These are phyloP conservation scores for Elysia crispata DNA, from an alignment of 2,888 invertebrate species.

Conservation along the genomic window DNA sequence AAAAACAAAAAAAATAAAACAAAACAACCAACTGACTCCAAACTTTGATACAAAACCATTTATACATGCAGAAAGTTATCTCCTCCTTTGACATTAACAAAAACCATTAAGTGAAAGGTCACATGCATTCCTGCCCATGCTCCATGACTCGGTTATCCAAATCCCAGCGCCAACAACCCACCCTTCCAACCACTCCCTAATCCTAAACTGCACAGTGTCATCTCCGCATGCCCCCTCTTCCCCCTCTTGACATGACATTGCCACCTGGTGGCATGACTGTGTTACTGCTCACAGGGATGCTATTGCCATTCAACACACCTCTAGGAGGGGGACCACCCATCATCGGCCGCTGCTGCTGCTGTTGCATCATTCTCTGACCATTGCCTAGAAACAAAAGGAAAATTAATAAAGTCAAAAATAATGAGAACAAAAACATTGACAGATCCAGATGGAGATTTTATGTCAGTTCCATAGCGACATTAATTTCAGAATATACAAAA, in stretches of 20 bases:
- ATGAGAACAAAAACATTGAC: neutral
- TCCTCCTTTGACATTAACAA: too few species aligned
- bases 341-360: slow-evolving; percentile 9
- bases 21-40: too few species aligned
- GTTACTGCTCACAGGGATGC: slow-evolving; percentile 10
- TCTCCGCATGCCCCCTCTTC: slow-evolving; percentile 43
- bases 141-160: too few species aligned
- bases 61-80: too few species aligned
- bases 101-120: too few species aligned
- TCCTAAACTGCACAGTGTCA: slow-evolving; percentile 1
- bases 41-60: too few species aligned
- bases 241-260: slow-evolving; percentile 14
- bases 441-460: too few species aligned
- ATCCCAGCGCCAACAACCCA: neutral
- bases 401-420: neutral
- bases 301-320: slow-evolving; percentile 42
- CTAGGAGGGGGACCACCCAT: slow-evolving; percentile 31
- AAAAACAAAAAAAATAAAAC: too few species aligned
- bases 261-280: neutral
- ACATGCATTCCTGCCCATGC: too few species aligned
- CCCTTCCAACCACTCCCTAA: neutral
- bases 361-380: slow-evolving; percentile 42
- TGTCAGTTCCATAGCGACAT: too few species aligned
- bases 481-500: too few species aligned
- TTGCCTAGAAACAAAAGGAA: slow-evolving; percentile 36